Evolutionary conservation across 2,888 invertebrate genomes (phyloP).

Genomic region (Villa cingulata): DNA sequence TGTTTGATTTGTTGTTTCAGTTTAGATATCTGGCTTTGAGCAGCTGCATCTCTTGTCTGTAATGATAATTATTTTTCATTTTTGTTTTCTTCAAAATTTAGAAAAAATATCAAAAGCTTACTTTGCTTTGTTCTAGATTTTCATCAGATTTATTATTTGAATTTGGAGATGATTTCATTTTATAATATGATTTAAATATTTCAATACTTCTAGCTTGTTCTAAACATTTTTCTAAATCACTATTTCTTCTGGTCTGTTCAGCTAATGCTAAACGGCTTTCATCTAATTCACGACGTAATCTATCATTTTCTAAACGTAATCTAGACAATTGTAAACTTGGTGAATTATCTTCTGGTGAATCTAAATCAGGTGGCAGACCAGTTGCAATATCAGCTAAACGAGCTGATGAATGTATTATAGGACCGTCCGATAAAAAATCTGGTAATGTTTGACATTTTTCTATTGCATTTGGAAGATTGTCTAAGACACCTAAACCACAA

Average conservation of each 20-base stretch:
- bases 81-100: no score
- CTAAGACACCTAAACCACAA: no score
- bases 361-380: conserved; percentile 29
- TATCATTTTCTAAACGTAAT: conserved; percentile 29
- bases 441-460: conserved; percentile 41
- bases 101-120: conserved; percentile 24
- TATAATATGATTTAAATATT: conserved; percentile 34
- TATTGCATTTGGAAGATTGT: conserved; percentile 1
- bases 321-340: conserved; percentile 24
- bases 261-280: conserved; percentile 39
- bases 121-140: conserved; percentile 43
- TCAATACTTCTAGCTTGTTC: conserved; percentile 39
- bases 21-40: conserved; percentile 47
- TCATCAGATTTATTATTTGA: conserved; percentile 43
- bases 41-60: conserved; percentile 46
- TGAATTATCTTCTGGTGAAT: conserved; percentile 32
- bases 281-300: conserved; percentile 44
- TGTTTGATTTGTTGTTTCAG: conserved; percentile 56
- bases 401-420: conserved; percentile 38
- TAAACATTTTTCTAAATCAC: conserved; percentile 41
- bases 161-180: conserved; percentile 35
- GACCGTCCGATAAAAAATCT: conserved; percentile 59
- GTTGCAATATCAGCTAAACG: conserved; percentile 34
- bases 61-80: conserved; percentile 22
- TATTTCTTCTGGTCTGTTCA: conserved; percentile 41